Percentiles rank a stretch among this genome's conserved stretches.
Conservation (phyloP, 2,113 vertebrate genomes). For the human (Homo sapiens) region GRCh38 chr9:78820501-78821000, state of each 20-base stretch:
- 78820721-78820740: background rate
- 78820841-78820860: background rate
- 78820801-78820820: background rate
- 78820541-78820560: background rate
- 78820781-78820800: background rate
- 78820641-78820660: background rate
- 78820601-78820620: background rate
- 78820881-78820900: background rate
- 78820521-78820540: background rate
- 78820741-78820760: slow-evolving; percentile 15
- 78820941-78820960: background rate
- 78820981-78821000: background rate
- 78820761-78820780: background rate
- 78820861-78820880: background rate
- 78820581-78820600: background rate
- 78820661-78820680: background rate
- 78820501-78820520: background rate
- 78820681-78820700: background rate
- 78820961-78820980: background rate
- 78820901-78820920: slow-evolving; percentile 31
- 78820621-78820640: background rate
- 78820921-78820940: background rate
- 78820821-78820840: background rate
- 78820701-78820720: slow-evolving; percentile 27
- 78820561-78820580: background rate